These are phyloP conservation scores for Masticophis lateralis DNA, from an alignment of 2,797 vertebrate species.

Conservation along the genomic window DNA sequence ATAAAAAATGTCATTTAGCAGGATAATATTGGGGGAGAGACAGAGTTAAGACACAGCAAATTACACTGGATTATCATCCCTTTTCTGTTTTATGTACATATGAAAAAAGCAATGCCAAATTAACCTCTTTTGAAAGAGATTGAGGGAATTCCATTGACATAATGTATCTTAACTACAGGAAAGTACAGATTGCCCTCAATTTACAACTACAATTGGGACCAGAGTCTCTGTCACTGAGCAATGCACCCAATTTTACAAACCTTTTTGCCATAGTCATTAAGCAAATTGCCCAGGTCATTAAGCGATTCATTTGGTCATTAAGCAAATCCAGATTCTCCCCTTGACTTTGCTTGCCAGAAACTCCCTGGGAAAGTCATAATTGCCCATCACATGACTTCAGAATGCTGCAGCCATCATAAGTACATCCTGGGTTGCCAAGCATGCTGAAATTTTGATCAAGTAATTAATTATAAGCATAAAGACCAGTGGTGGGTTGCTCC, in stretches of 20 bases:
- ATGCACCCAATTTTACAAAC: too few species aligned
- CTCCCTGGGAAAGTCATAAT: too few species aligned
- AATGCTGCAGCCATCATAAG: neutral
- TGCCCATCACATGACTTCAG: too few species aligned
- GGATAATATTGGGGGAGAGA: neutral
- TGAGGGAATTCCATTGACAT: neutral
- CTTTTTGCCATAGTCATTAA: too few species aligned
- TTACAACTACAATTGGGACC: too few species aligned
- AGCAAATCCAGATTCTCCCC: too few species aligned
- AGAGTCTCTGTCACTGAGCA: too few species aligned
- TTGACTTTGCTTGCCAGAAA: too few species aligned
- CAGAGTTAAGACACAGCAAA: neutral
- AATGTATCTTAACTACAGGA: neutral
- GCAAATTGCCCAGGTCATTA: too few species aligned
- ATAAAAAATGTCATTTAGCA: neutral
- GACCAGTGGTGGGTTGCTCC: neutral
- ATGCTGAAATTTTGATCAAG: neutral
- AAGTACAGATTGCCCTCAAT: neutral
- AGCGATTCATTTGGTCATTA: too few species aligned
- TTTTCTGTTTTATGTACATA: neutral
- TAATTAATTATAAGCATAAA: neutral
- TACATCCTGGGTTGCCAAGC: neutral
- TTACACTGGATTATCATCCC: neutral
- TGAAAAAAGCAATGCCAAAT: neutral
- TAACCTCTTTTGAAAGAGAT: neutral